These are phyloP conservation scores for Spea hammondii DNA, from an alignment of 2,797 vertebrate species.

Conservation along the genomic window DNA sequence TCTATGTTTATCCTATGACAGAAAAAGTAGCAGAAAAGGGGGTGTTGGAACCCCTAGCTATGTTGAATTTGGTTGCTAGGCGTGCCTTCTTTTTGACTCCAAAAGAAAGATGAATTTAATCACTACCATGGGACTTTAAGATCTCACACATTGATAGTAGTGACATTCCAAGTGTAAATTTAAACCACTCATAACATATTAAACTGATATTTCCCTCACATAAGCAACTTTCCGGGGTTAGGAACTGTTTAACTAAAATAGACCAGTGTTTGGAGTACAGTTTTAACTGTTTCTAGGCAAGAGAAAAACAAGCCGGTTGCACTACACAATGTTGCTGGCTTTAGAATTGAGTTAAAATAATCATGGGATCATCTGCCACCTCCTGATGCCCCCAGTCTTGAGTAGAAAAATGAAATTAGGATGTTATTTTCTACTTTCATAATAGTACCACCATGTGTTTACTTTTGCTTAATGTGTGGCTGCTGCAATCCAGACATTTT, in stretches of 20 bases:
- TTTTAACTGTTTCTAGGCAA: neutral
- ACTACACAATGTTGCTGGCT: no score
- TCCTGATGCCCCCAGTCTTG: no score
- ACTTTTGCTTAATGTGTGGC: no score
- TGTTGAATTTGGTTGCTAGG: constrained; percentile 10
- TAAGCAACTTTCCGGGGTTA: neutral
- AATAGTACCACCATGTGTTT: no score
- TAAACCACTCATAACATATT: constrained; percentile 12
- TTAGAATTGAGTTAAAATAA: no score
- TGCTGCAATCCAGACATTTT: no score
- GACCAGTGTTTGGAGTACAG: neutral
- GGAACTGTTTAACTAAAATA: constrained; percentile 5
- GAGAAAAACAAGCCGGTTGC: no score
- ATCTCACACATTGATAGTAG: constrained; percentile 8
- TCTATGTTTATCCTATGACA: neutral
- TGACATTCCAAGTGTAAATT: constrained; percentile 18
- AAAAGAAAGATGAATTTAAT: constrained; percentile 10
- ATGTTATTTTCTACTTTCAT: no score
- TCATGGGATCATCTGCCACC: no score
- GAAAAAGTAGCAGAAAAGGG: neutral
- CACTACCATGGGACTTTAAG: constrained; percentile 10
- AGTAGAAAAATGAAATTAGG: no score
- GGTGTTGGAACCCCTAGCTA: neutral
- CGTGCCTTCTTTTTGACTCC: neutral
- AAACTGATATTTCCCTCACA: neutral